A percentile compares a stretch with the other conserved stretches of the same genome.
Conservation (phyloP, 2,113 vertebrate species). For the Stegostoma tigrinum region DNA sequence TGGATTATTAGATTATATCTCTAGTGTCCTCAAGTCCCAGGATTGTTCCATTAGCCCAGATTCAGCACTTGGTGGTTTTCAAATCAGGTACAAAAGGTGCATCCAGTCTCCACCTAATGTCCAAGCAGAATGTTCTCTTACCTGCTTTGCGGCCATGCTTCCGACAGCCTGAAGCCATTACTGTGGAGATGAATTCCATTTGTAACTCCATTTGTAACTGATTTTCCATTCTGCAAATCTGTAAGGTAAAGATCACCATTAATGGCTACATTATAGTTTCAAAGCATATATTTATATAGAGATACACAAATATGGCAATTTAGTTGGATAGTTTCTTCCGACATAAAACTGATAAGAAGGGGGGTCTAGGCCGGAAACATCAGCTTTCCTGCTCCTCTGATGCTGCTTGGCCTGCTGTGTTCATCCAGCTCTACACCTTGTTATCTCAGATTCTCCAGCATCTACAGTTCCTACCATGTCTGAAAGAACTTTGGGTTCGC, state of each 20-base stretch:
- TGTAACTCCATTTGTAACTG: conserved; percentile 75
- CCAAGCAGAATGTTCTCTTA: conserved; percentile 43
- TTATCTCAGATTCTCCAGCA: too few relatives aligned
- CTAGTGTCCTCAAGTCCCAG: not conserved
- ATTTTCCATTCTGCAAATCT: conserved; percentile 92
- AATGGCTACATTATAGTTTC: too few relatives aligned
- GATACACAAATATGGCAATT: not conserved
- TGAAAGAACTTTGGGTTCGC: not conserved
- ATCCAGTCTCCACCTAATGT: not conserved
- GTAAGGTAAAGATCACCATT: conserved; percentile 39
- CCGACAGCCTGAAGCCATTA: conserved; percentile 70
- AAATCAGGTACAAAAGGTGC: not conserved
- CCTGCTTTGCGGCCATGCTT: conserved; percentile 60
- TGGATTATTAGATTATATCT: not conserved
- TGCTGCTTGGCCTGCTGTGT: too few relatives aligned
- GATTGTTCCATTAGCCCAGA: not conserved
- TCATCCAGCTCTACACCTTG: too few relatives aligned
- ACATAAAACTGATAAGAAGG: not conserved
- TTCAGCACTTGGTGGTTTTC: not conserved
- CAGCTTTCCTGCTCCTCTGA: too few relatives aligned
- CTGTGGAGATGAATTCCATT: conserved; percentile 82
- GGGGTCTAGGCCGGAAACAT: too few relatives aligned
- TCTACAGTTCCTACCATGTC: too few relatives aligned
- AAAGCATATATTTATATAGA: not conserved
- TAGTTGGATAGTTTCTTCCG: not conserved